These are phyloP conservation scores for Apistogramma diplotaenia DNA, from an alignment of 2,113 vertebrate species.

Conservation along the genomic window DNA sequence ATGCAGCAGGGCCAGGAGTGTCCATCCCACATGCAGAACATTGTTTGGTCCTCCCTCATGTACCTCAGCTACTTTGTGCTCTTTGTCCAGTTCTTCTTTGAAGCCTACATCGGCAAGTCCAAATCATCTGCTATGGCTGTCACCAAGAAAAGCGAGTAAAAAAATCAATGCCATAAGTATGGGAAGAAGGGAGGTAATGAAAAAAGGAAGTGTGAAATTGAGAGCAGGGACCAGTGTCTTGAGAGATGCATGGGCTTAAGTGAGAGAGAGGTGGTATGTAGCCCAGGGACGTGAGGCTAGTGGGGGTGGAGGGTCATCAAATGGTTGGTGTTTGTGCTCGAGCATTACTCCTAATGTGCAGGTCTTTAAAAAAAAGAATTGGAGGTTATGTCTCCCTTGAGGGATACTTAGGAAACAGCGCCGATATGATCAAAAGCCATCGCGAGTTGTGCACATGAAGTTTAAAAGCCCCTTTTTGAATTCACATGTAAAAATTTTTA, in stretches of 20 bases:
- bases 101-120: constrained; percentile 91
- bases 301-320: constrained; percentile 5
- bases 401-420: constrained; percentile 45
- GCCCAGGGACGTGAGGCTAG: neutral
- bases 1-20: constrained; percentile 97
- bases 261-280: neutral
- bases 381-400: constrained; percentile 33
- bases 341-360: constrained; percentile 70
- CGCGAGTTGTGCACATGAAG: constrained; percentile 48
- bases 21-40: constrained; percentile 94
- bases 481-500: constrained; percentile 45
- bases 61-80: constrained; percentile 99
- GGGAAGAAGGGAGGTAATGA: constrained; percentile 55
- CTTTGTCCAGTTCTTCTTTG: constrained; percentile 98
- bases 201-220: constrained; percentile 31
- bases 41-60: constrained; percentile 99
- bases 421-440: constrained; percentile 61
- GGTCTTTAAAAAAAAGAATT: constrained; percentile 41
- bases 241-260: neutral
- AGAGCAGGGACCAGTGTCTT: constrained; percentile 76
- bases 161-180: constrained; percentile 51
- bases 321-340: constrained; percentile 50
- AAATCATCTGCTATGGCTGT: constrained; percentile 61
- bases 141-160: constrained; percentile 71
- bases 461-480: constrained; percentile 53